Conservation (phyloP, 2,113 vertebrate genomes). For the Psilopogon haemacephalus region DNA sequence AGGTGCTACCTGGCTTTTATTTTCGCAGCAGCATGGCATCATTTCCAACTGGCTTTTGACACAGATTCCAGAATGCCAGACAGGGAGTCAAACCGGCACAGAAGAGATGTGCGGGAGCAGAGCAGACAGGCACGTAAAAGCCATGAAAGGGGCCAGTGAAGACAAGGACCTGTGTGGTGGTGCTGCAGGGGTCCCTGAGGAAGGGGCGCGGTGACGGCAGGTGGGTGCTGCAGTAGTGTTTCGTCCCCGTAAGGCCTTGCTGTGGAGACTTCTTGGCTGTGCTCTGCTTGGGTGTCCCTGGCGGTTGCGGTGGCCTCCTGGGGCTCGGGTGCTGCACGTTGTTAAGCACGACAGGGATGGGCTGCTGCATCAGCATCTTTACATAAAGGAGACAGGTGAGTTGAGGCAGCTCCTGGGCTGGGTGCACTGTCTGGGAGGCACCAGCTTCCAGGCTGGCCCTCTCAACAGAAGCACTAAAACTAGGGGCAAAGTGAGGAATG, state of each 20-base stretch:
- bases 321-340: slow-evolving; percentile 67
- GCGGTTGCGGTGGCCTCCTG: not conserved
- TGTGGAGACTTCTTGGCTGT: slow-evolving; percentile 64
- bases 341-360: slow-evolving; percentile 55
- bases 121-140: not conserved
- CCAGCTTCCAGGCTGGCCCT: not conserved
- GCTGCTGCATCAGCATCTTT: slow-evolving; percentile 85
- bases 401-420: not conserved
- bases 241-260: not conserved
- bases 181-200: slow-evolving; percentile 70
- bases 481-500: not conserved
- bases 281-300: slow-evolving; percentile 63
- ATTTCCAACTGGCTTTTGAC: not conserved
- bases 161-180: slow-evolving; percentile 74
- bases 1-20: not conserved
- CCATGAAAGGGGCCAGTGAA: not conserved
- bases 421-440: not conserved
- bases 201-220: slow-evolving; percentile 59
- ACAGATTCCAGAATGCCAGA: too few species aligned
- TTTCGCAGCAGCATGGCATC: not conserved
- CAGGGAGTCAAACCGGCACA: not conserved
- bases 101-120: rapidly evolving
- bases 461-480: not conserved
- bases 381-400: not conserved
- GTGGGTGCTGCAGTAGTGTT: slow-evolving; percentile 54